These are phyloP conservation scores for Nannoperca australis DNA, from an alignment of 2,797 vertebrate genomes.

Conservation along the genomic window DNA sequence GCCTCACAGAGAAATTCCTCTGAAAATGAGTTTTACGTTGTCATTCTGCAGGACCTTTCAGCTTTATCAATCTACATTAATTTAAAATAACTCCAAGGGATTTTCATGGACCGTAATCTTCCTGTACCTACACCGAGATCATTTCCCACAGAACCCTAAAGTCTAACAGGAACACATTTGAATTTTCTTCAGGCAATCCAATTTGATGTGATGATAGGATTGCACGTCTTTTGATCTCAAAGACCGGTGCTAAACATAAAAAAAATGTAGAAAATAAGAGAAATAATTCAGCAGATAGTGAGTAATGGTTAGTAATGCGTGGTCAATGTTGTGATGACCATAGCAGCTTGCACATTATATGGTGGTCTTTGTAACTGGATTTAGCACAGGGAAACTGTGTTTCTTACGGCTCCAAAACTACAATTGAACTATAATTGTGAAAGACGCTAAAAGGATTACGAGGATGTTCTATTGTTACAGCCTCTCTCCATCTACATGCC, in stretches of 20 bases:
- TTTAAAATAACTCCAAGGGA: constrained; percentile 37
- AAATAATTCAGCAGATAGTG: background rate
- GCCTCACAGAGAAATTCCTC: constrained; percentile 23
- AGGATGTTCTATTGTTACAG: constrained; percentile 64
- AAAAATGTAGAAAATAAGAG: constrained; percentile 9
- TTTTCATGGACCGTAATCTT: constrained; percentile 38
- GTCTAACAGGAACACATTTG: constrained; percentile 21
- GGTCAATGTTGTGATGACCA: constrained; percentile 16
- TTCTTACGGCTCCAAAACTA: constrained; percentile 33
- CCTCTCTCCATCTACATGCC: constrained; percentile 58
- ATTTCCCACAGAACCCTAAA: constrained; percentile 23
- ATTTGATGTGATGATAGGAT: constrained; percentile 41
- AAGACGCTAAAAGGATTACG: constrained; percentile 73
- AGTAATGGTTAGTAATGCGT: constrained; percentile 22
- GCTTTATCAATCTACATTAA: constrained; percentile 28
- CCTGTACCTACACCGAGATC: constrained; percentile 29
- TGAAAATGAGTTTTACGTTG: constrained; percentile 32
- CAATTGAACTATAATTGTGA: constrained; percentile 60
- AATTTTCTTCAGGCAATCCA: constrained; percentile 21
- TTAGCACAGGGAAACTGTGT: constrained; percentile 23
- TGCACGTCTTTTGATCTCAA: constrained; percentile 44
- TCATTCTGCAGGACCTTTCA: constrained; percentile 42
- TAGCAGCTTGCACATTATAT: background rate
- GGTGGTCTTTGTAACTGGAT: constrained; percentile 40
- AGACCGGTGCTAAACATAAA: constrained; percentile 29